Evolutionary conservation across 2,113 vertebrate genomes (phyloP).

Genomic region (Dermatemys mawii): DNA sequence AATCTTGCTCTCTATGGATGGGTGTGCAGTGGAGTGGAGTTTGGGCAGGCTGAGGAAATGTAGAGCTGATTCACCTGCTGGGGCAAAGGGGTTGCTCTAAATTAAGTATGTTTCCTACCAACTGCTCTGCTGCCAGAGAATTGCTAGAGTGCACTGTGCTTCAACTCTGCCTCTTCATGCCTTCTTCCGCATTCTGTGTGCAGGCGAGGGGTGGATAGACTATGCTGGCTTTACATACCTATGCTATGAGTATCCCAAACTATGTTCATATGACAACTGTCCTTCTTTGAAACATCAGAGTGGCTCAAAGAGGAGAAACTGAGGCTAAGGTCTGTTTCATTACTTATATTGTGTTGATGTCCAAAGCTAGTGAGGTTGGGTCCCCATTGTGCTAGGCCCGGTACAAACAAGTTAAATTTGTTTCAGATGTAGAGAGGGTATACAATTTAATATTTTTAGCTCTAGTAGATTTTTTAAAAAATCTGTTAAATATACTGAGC

Average conservation of each 20-base stretch:
- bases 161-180: neutral
- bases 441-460: neutral
- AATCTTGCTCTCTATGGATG: neutral
- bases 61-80: neutral
- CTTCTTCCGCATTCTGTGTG: neutral
- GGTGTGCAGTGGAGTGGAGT: too few species aligned
- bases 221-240: neutral
- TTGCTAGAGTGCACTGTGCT: neutral
- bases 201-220: neutral
- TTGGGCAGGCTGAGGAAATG: neutral
- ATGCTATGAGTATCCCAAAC: rapidly evolving
- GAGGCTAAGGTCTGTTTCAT: neutral
- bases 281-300: neutral
- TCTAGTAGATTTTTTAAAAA: neutral
- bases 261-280: neutral
- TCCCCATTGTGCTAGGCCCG: neutral
- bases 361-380: rapidly evolving
- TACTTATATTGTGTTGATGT: neutral
- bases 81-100: neutral
- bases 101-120: rapidly evolving
- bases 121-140: neutral
- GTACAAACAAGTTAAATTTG: neutral
- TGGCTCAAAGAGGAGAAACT: neutral
- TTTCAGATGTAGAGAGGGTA: neutral
- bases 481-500: neutral